Conservation (phyloP, 1,140 invertebrate species). For the Lasioglossum albipes region DNA sequence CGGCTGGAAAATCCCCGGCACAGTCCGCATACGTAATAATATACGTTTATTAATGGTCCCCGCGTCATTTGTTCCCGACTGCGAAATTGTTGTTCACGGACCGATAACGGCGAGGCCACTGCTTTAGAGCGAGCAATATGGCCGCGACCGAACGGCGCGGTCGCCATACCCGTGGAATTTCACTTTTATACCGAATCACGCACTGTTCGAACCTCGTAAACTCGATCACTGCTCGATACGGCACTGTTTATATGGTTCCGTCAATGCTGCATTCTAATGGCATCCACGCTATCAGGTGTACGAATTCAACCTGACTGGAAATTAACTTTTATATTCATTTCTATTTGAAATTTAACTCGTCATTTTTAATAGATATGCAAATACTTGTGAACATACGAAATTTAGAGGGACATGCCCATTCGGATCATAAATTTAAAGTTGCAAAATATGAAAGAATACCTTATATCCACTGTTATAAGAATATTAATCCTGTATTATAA, state of each 20-base stretch:
- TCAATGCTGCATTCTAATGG: too few relatives aligned
- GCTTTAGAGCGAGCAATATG: neutral
- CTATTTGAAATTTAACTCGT: too few relatives aligned
- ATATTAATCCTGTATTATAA: too few relatives aligned
- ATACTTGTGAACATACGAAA: too few relatives aligned
- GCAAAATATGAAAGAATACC: too few relatives aligned
- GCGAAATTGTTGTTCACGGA: neutral
- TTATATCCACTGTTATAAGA: too few relatives aligned
- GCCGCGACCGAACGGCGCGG: neutral
- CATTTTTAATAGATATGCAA: too few relatives aligned
- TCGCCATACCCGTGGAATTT: neutral
- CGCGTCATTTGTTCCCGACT: neutral
- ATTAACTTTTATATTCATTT: too few relatives aligned
- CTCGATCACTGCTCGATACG: neutral
- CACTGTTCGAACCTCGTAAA: neutral
- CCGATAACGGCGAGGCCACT: neutral
- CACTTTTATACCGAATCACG: neutral
- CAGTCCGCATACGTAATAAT: conserved; percentile 17
- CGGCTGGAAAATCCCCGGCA: conserved; percentile 3
- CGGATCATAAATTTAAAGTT: too few relatives aligned
- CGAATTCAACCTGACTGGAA: too few relatives aligned
- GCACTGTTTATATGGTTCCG: neutral
- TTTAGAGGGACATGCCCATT: too few relatives aligned
- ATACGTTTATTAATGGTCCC: neutral
- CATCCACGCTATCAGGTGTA: too few relatives aligned